These are phyloP conservation scores for Synergus gifuensis DNA, from an alignment of 2,888 invertebrate genomes.

Conservation along the genomic window DNA sequence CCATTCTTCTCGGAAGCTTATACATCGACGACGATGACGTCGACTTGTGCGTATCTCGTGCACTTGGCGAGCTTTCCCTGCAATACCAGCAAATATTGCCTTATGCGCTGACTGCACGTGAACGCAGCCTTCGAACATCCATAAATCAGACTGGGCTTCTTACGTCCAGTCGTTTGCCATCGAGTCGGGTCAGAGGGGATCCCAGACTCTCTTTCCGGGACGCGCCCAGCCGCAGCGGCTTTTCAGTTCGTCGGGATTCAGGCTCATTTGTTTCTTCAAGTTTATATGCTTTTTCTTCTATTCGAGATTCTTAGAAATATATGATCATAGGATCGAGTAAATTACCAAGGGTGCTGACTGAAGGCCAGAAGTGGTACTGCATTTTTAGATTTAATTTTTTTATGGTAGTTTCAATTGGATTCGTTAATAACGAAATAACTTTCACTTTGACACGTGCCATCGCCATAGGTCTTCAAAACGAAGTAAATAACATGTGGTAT, in stretches of 20 bases:
- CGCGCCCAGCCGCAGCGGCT: conserved; percentile 34
- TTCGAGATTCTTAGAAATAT: neutral
- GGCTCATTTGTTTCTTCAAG: conserved; percentile 32
- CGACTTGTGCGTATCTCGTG: conserved; percentile 49
- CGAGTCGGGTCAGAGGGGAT: conserved; percentile 66
- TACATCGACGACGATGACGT: conserved; percentile 25
- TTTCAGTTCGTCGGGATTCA: conserved; percentile 35
- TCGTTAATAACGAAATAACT: conserved; percentile 27
- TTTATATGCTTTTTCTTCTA: conserved; percentile 8
- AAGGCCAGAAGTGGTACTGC: neutral
- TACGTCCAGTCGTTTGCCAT: conserved; percentile 72
- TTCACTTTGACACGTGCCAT: conserved; percentile 24
- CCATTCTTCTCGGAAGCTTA: conserved; percentile 8
- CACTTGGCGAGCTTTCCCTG: conserved; percentile 51
- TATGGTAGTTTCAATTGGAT: neutral
- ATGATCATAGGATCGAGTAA: conserved; percentile 12
- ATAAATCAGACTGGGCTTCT: conserved; percentile 74
- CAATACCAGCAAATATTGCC: conserved; percentile 64
- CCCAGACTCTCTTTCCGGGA: conserved; percentile 59
- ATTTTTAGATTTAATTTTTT: neutral
- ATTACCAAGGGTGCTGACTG: neutral
- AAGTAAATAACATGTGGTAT: conserved; percentile 7
- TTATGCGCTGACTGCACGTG: conserved; percentile 58
- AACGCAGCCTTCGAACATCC: conserved; percentile 60
- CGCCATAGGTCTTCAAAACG: neutral